phyloP scores from a whole-genome alignment of 2,113 vertebrate species.

The Pseudorectes ferrugineus region DNA sequence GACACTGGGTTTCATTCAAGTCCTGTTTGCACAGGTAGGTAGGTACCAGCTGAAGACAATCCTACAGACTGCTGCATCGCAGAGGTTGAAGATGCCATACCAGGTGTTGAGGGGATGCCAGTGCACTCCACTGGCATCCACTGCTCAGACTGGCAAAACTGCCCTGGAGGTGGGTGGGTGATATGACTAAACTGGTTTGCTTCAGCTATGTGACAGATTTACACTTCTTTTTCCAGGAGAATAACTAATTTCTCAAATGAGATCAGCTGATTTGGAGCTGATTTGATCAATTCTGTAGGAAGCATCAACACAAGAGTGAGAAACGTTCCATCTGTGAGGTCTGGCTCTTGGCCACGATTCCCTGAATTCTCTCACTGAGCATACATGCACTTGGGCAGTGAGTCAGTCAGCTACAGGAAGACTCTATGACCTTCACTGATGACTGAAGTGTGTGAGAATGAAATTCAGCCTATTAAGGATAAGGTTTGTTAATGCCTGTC shows the following conservation, averaged over 20 bases:
- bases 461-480: not conserved
- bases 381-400: not conserved
- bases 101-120: not conserved
- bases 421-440: not conserved
- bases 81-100: not conserved
- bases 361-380: not conserved
- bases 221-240: not conserved
- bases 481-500: not conserved
- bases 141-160: not conserved
- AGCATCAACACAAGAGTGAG: not conserved
- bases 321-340: not conserved
- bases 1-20: not conserved
- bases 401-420: not conserved
- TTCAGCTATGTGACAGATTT: not conserved
- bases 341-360: not conserved
- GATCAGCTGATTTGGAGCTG: not conserved
- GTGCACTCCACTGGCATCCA: not conserved
- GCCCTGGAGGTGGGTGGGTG: not conserved
- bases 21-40: accelerated
- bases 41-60: accelerated
- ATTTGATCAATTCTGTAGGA: slow-evolving; percentile 8
- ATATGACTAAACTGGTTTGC: not conserved
- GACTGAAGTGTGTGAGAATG: not conserved
- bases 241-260: not conserved
- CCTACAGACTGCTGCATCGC: not conserved